Evolutionary conservation across 1,140 invertebrate species (phyloP).

Genomic region (Ruditapes philippinarum): DNA sequence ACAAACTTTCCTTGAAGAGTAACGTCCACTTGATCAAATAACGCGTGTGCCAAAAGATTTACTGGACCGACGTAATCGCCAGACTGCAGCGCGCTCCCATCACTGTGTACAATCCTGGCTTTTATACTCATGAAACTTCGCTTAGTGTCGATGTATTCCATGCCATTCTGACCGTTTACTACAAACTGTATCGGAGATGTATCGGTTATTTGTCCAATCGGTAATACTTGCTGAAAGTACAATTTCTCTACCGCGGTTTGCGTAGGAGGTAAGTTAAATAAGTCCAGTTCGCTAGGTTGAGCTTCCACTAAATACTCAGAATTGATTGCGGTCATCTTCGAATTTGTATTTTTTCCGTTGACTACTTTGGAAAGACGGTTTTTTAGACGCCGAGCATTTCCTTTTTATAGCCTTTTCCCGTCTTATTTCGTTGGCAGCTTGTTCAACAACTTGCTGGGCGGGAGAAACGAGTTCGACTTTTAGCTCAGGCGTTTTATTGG

Average conservation of each 20-base stretch:
- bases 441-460: conserved; percentile 22
- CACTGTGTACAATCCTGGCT: conserved; percentile 40
- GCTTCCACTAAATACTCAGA: too few species aligned
- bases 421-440: background rate
- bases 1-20: background rate
- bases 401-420: background rate
- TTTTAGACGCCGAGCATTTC: background rate
- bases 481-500: background rate
- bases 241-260: background rate
- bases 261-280: too few species aligned
- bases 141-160: conserved; percentile 63
- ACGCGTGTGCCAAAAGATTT: background rate
- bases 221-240: too few species aligned
- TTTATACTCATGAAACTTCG: conserved; percentile 45
- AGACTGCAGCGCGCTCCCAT: background rate
- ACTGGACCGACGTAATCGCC: background rate
- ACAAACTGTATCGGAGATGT: conserved; percentile 12
- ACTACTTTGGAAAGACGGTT: background rate
- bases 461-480: background rate
- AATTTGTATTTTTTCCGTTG: background rate
- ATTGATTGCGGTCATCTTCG: too few species aligned
- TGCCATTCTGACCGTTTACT: conserved; percentile 42
- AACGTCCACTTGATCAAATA: conserved; percentile 5
- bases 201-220: background rate
- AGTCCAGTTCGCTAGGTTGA: too few species aligned